Percentiles rank a stretch among this genome's conserved stretches.
Conservation (phyloP, 2,113 vertebrate species). For the Hyperoodon ampullatus region DNA sequence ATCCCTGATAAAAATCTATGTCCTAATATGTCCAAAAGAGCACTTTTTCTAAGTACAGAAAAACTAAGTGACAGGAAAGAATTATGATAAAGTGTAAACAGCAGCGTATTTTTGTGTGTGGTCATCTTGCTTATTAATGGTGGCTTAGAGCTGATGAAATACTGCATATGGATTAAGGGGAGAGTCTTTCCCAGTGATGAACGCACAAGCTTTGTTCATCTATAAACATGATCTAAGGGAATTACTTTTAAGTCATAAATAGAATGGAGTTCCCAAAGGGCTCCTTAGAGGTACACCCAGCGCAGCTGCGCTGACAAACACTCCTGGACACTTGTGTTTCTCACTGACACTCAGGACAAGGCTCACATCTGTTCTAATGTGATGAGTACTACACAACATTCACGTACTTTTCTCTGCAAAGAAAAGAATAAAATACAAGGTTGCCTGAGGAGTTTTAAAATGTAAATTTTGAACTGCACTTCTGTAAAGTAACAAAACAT, state of each 20-base stretch:
- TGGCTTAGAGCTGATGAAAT: background rate
- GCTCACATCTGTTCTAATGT: background rate
- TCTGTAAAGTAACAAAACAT: background rate
- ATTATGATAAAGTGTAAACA: background rate
- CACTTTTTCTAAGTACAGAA: constrained; percentile 13
- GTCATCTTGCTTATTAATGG: background rate
- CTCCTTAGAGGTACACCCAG: background rate
- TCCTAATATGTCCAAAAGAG: background rate
- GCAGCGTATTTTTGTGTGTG: background rate
- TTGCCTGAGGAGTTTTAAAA: constrained; percentile 28
- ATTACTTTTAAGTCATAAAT: background rate
- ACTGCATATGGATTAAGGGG: background rate
- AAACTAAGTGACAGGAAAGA: background rate
- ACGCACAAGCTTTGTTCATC: background rate
- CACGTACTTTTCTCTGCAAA: background rate
- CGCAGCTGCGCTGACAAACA: background rate
- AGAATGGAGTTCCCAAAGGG: background rate
- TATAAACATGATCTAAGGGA: background rate
- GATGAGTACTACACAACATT: background rate
- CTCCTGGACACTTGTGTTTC: background rate
- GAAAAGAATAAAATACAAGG: background rate
- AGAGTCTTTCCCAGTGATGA: background rate
- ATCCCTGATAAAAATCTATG: background rate
- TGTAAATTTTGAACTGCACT: background rate
- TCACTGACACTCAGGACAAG: background rate